Evolutionary conservation across 2,797 vertebrate species (phyloP).

Genomic region (Pelodytes ibericus): DNA sequence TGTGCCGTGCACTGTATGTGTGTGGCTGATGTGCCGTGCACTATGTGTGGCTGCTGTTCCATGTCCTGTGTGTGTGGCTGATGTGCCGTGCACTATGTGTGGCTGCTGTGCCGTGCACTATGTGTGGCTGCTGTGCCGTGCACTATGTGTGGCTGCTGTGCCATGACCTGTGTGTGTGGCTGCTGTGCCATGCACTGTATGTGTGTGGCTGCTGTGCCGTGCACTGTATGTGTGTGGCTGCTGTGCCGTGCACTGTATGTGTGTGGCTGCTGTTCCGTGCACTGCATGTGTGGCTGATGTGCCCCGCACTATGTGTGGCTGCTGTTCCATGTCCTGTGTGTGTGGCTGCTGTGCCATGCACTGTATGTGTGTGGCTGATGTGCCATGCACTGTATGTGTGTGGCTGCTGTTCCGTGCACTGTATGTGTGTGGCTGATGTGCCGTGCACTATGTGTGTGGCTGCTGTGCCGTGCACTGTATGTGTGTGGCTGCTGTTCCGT

Average conservation of each 20-base stretch:
- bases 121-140: fast-evolving
- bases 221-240: too few relatives aligned
- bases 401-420: not conserved
- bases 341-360: too few relatives aligned
- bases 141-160: too few relatives aligned
- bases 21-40: too few relatives aligned
- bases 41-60: not conserved
- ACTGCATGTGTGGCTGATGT: not conserved
- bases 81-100: not conserved
- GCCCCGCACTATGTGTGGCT: not conserved
- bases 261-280: too few relatives aligned
- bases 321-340: not conserved
- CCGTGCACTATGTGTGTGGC: too few relatives aligned
- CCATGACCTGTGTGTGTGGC: too few relatives aligned
- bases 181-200: not conserved
- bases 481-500: not conserved
- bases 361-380: not conserved
- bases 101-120: too few relatives aligned
- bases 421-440: too few relatives aligned
- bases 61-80: not conserved
- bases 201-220: not conserved
- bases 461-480: not conserved
- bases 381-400: not conserved
- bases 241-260: fast-evolving
- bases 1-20: fast-evolving